Base-by-base conservation (phyloP, 2,113 vertebrate genomes). In the Epinephelus fuscoguttatus region DNA sequence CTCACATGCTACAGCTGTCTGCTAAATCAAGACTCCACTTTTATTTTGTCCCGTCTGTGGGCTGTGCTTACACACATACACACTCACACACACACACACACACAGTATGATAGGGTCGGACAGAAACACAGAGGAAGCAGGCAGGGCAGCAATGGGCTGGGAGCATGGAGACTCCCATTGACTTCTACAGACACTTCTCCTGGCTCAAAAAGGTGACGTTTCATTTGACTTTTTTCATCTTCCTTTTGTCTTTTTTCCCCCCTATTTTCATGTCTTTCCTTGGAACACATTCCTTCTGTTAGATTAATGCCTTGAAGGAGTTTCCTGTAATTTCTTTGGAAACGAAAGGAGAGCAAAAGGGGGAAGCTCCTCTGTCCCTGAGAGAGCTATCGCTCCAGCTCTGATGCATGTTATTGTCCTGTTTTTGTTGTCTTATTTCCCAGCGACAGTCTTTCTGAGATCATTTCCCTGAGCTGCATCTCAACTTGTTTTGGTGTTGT, bases 121-220 rank as follows among this genome's bases (percentile, higher is more conserved):
- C 61, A 37, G 1, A 62, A 49, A 77, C 81, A 60, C 47, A 81
- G 37, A 42, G 62, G 7, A 49, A 30, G 3, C 10, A 60, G 75
- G 25, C 55, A 92, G 94, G 95, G 96, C 85, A 96, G 96, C 96
- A 91, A 98, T 98, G 97, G 97, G 95, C 96, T 91, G 95, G 89
- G 94, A 97, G 94, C 93, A 99, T 99, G 98, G 98, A 99, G 93
- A 92, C 96, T 95, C 96, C 97, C 93, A 97, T 98, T 95, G 97
- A 98, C 96, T 96, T 99, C 94, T 97, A 99, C 96, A 97, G 96
- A 92, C 97, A 99, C 94, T 98, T 99, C 94, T 95, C 96, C 57
- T 99, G 98, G 98, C 97, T 99, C 57, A 97, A 95, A 91, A 97
- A 97, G 97, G 98, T 99, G 96, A 37, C 13, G 21, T 23, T 42